Percentiles rank a stretch among this genome's conserved stretches.
phyloP scores from a whole-genome alignment of 1,140 invertebrate species.

The Pogonus chalceus region DNA sequence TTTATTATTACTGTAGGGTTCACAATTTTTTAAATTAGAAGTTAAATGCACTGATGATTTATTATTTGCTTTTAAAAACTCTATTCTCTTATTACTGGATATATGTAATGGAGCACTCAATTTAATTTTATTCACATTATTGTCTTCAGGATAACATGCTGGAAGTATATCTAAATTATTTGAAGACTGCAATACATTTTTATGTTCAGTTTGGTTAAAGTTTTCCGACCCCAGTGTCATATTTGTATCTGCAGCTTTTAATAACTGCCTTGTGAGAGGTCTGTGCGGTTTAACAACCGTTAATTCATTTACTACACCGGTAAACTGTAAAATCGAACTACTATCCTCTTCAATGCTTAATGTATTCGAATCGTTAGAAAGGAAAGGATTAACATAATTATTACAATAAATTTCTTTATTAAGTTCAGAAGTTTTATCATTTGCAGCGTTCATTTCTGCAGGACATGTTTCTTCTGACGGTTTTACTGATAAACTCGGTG shows the following conservation, averaged over 20 bases:
- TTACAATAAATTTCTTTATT: too few species aligned
- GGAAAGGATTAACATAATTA: too few species aligned
- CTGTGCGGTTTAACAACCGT: conserved; percentile 41
- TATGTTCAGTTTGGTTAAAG: background rate
- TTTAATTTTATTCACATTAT: background rate
- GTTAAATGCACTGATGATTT: background rate
- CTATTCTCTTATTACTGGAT: too few species aligned
- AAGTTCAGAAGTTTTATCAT: too few species aligned
- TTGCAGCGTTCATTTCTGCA: too few species aligned
- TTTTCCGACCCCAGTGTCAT: background rate
- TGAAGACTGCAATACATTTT: background rate
- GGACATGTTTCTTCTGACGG: too few species aligned
- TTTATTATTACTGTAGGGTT: conserved; percentile 24
- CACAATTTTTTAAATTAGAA: background rate
- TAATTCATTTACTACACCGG: too few species aligned
- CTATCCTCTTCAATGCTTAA: too few species aligned
- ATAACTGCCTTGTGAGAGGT: conserved; percentile 45
- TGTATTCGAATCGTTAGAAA: too few species aligned
- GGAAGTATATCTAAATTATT: background rate
- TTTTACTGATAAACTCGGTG: too few species aligned
- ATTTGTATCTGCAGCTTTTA: conserved; percentile 24
- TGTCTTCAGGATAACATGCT: background rate
- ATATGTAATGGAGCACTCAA: background rate
- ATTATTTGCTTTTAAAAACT: too few species aligned
- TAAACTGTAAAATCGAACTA: too few species aligned